Conservation (phyloP, 2,888 invertebrate species). For the Sarcophaga subvicina region DNA sequence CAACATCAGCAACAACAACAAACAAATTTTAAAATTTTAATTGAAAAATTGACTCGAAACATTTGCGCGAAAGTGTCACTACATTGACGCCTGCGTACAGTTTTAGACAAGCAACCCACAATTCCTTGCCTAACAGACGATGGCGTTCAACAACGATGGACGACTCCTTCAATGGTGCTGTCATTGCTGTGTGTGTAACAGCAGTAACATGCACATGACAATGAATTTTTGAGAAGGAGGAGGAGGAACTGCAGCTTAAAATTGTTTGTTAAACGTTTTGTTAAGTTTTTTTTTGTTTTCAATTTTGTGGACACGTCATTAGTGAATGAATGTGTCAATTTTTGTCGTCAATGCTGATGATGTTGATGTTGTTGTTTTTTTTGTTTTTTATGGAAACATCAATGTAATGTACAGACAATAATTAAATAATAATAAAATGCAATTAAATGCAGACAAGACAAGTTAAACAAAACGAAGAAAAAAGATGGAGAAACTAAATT, state of each 20-base stretch:
- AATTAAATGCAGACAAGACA: conserved; percentile 48
- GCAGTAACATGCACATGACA: conserved; percentile 49
- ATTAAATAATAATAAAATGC: conserved; percentile 67
- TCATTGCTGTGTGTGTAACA: conserved; percentile 18
- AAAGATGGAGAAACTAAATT: conserved; percentile 15
- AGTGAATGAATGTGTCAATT: conserved; percentile 24
- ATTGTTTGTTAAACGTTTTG: conserved; percentile 45
- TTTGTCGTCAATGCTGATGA: conserved; percentile 29
- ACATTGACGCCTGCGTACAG: conserved; percentile 64
- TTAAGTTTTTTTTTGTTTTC: background rate
- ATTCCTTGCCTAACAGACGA: background rate
- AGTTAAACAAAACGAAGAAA: conserved; percentile 6
- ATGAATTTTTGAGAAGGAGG: conserved; percentile 39
- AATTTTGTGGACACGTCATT: conserved; percentile 32
- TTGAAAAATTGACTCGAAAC: conserved; percentile 29
- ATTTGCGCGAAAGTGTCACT: conserved; percentile 64
- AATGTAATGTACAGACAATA: conserved; percentile 25
- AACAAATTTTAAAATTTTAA: conserved; percentile 15
- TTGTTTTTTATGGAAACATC: conserved; percentile 29
- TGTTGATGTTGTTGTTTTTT: conserved; percentile 35
- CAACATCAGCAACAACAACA: conserved; percentile 14
- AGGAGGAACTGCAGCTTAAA: conserved; percentile 3
- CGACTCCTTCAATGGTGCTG: background rate
- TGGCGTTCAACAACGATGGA: background rate
- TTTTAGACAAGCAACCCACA: background rate